Percentiles rank a stretch among this genome's conserved stretches.
phyloP scores from a whole-genome alignment of 2,113 vertebrate genomes.

The Nansenia antarctica region DNA sequence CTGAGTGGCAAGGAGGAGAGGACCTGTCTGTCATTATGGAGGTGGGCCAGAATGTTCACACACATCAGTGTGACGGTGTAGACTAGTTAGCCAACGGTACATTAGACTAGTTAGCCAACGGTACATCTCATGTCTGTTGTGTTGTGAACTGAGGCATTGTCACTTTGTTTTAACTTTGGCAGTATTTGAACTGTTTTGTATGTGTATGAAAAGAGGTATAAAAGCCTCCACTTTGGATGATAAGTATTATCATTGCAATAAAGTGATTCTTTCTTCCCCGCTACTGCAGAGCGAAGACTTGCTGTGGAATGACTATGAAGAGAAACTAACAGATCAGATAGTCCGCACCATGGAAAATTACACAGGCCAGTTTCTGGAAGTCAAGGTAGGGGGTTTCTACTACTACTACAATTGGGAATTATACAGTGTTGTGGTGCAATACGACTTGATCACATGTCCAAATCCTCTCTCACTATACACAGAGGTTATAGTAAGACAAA shows the following conservation, averaged over 20 bases:
- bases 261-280: not conserved
- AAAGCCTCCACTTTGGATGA: too few species aligned
- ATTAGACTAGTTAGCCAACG: too few species aligned
- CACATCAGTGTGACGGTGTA: too few species aligned
- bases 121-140: not conserved
- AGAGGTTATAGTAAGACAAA: not conserved
- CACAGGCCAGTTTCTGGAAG: constrained; percentile 86
- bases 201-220: too few species aligned
- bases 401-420: too few species aligned
- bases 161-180: not conserved
- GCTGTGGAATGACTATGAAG: constrained; percentile 93
- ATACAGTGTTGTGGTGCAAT: not conserved
- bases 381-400: constrained; percentile 79
- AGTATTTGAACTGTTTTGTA: too few species aligned
- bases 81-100: too few species aligned
- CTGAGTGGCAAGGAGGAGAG: constrained; percentile 83
- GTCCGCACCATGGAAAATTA: constrained; percentile 93
- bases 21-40: constrained; percentile 83
- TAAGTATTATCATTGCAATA: too few species aligned
- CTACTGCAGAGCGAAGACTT: constrained; percentile 84
- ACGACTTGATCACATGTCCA: not conserved
- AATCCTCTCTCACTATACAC: not conserved
- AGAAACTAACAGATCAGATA: constrained; percentile 88
- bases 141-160: not conserved
- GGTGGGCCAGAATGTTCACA: constrained; percentile 65